Percentiles rank a stretch among this genome's conserved stretches.
Conservation (phyloP, 2,888 invertebrate genomes). For the Dolichopus griseipennis region DNA sequence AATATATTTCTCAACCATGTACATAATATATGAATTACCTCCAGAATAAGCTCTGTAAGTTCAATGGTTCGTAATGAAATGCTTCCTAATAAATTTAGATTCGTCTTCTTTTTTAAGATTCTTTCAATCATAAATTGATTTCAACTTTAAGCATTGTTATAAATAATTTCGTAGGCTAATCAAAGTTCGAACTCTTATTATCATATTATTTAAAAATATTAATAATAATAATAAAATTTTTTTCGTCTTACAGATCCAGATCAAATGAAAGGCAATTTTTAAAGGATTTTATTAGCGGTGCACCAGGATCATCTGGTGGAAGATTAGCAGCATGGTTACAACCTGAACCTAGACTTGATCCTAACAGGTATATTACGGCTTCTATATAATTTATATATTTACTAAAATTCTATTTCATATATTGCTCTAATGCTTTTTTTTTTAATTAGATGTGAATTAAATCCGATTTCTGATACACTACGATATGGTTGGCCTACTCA, state of each 20-base stretch:
- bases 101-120: too few relatives aligned
- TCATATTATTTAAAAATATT: too few relatives aligned
- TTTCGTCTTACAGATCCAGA: conserved; percentile 60
- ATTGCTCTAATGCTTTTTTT: background rate
- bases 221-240: too few relatives aligned
- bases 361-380: conserved; percentile 42
- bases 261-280: conserved; percentile 89
- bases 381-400: background rate
- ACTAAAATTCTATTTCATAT: background rate
- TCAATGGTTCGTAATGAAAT: too few relatives aligned
- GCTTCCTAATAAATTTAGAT: too few relatives aligned
- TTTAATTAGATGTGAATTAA: conserved; percentile 69
- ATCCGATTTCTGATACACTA: conserved; percentile 60
- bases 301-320: conserved; percentile 78
- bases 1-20: too few relatives aligned
- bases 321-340: conserved; percentile 91
- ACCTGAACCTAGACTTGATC: conserved; percentile 85
- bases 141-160: too few relatives aligned
- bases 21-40: too few relatives aligned
- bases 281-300: conserved; percentile 82
- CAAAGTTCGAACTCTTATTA: too few relatives aligned
- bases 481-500: conserved; percentile 78
- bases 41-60: too few relatives aligned
- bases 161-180: too few relatives aligned
- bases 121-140: too few relatives aligned